Evolutionary conservation across 1,140 invertebrate species (phyloP), one percentile per base, ranked within the genome.

Genomic region (Aradophagus sp.): DNA sequence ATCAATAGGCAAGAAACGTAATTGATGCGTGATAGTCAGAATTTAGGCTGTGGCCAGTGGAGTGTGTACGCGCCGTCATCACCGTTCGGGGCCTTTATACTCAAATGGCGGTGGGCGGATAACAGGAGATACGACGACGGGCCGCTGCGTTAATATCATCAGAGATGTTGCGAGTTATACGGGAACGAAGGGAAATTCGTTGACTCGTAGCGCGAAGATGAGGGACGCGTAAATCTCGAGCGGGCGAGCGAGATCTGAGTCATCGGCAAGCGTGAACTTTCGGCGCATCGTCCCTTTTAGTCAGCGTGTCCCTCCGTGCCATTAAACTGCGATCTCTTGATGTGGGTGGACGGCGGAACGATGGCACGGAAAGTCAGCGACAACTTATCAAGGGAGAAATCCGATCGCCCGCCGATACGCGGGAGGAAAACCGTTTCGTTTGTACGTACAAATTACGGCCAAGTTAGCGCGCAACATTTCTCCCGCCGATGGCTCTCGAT

Each of bases 11-110:
- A 19, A 55, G 70, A 63, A 73, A 68, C 62, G 58, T 65, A 68
- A 73, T 73, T 73, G 70, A 73, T 63, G 70, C 63, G 58, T 73
- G 47, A 68, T 68, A 63, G 65, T 68, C 52, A 62, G 59, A 59
- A 73, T 73, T 63, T 48, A 56, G 42, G 45, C 36, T 34, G 52
- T 34, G 58, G 50, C 59, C 69, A 67, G 38, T 59, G 42, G 6
- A 48, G 58, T 20, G 12, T 27, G 36, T 39, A 31, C 32, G 55
- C 61, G 42, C 8, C 58, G 45, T 69, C 56, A 69, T 61, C 41
- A 17, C 8, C 20, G 15, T 12, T 14, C 6, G 29, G 16, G 53
- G 45, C 45, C 23, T 67, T 62, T 63, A 45, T 45, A 27, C 14
- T 13, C 29, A 6, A 20, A 12, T 1, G 26, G 2, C 11, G 27